Base-by-base conservation (phyloP, 1,140 invertebrate genomes). In the Ceratitis capitata region DNA sequence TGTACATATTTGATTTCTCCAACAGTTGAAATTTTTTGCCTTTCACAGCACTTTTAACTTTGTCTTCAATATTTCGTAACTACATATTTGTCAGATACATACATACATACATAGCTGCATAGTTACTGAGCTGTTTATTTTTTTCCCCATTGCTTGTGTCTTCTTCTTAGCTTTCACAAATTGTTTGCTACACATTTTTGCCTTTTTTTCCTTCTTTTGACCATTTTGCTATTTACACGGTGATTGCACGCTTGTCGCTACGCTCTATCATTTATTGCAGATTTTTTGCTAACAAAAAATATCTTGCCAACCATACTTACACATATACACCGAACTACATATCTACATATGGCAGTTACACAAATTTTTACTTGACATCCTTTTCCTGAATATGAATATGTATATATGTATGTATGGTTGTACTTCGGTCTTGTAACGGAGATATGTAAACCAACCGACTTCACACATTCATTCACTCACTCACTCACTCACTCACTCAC, bases 1-100 rank as follows among this genome's bases (percentile, higher is more conserved):
- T 39, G 64, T n/a, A 69, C 19, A 78, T 78, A 78, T 78, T 78
- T 78, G 69, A 78, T 78, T n/a, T 78, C 35, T 45, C 39, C n/a
- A 3, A 45, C 69, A 14, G 39, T 6, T 78, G n/a, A 56, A n/a
- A n/a, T 7, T 45, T 42, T 39, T 45, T 78, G 9, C 39, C 45
- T 78, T 14, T 42, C 42, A 45, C 56, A 9, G 23, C 29, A 23
- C n/a, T 12, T 39, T 69, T 39, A 14, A 39, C 3, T 39, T 69
- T 78, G 32, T 23, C 23, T 78, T 45, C 23, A 78, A 7, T 23
- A 16, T 78, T 78, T 1, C 23, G 5, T n/a, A n/a, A n/a, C n/a
- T n/a, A n/a, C n/a, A n/a, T n/a, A n/a, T n/a, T n/a, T n/a, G n/a
- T n/a, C n/a, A n/a, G n/a, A n/a, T n/a, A n/a, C n/a, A n/a, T n/a